A percentile compares a stretch with the other conserved stretches of the same genome.
Evolutionary conservation across 2,113 vertebrate genomes (phyloP).

Genomic region (Caloenas nicobarica): DNA sequence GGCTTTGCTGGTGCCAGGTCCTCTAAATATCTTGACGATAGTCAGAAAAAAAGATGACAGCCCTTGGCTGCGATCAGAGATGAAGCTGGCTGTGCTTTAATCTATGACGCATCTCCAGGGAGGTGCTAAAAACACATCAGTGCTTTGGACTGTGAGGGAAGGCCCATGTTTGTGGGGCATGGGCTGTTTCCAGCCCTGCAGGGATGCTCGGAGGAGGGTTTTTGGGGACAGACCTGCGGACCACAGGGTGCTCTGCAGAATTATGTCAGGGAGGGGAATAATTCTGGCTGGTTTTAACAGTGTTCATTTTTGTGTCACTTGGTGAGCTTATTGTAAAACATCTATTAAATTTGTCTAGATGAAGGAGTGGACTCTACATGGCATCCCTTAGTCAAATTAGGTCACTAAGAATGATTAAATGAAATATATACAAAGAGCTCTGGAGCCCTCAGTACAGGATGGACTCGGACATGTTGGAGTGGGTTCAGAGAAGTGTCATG

Average conservation of each 20-base stretch:
- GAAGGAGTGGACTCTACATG: too few species aligned
- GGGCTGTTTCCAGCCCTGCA: rapidly evolving
- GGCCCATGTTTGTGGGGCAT: background rate
- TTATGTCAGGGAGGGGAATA: background rate
- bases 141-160: background rate
- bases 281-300: too few species aligned
- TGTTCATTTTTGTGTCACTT: too few species aligned
- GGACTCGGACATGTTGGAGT: too few species aligned
- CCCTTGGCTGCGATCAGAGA: background rate
- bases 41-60: background rate
- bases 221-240: background rate
- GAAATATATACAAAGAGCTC: too few species aligned
- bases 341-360: too few species aligned
- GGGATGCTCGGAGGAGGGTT: rapidly evolving
- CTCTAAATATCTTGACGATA: background rate
- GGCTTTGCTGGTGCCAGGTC: background rate
- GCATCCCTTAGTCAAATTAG: too few species aligned
- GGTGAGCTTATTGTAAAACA: too few species aligned
- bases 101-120: background rate
- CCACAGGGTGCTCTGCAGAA: rapidly evolving
- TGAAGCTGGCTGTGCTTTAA: background rate
- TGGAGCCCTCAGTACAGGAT: too few species aligned
- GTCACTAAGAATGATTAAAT: too few species aligned
- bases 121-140: background rate
- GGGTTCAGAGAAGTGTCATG: too few species aligned